Percentiles rank a stretch among this genome's conserved stretches.
Evolutionary conservation across 1,140 invertebrate species (phyloP).

Genomic region (Hesperophylax magnus): DNA sequence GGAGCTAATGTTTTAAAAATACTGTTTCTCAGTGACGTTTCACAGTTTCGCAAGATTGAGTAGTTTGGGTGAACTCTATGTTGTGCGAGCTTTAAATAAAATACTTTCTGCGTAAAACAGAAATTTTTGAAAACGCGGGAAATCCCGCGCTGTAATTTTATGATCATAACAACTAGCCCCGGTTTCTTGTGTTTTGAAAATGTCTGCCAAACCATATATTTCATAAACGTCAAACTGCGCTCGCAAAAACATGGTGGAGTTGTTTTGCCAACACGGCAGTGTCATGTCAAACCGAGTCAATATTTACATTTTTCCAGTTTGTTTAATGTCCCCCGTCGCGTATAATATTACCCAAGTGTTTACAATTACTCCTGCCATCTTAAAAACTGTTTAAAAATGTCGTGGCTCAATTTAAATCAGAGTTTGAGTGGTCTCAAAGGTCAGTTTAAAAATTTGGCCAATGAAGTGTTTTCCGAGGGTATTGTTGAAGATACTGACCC

Average conservation of each 20-base stretch:
- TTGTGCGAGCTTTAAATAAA: too few relatives aligned
- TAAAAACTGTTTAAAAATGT: constrained; percentile 70
- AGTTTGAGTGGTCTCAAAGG: constrained; percentile 82
- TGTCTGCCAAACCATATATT: too few relatives aligned
- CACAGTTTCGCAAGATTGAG: too few relatives aligned
- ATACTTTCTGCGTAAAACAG: too few relatives aligned
- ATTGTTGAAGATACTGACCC: constrained; percentile 71
- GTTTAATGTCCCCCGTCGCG: neutral
- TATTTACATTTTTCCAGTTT: constrained; percentile 60
- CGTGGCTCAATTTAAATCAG: constrained; percentile 83
- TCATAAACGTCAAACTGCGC: constrained; percentile 43
- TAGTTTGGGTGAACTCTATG: too few relatives aligned
- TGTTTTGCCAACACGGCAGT: constrained; percentile 70
- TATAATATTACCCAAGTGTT: constrained; percentile 59
- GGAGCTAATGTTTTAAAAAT: too few relatives aligned
- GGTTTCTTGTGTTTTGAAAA: too few relatives aligned
- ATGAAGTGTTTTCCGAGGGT: constrained; percentile 78
- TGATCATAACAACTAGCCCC: too few relatives aligned
- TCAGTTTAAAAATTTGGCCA: constrained; percentile 82
- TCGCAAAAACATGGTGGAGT: constrained; percentile 41
- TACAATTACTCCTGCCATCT: constrained; percentile 60
- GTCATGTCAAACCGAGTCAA: constrained; percentile 68
- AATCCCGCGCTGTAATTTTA: too few relatives aligned
- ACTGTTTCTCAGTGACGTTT: too few relatives aligned
- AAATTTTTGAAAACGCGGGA: too few relatives aligned